phyloP scores from a whole-genome alignment of 2,888 invertebrate species.

The Drosophila heteroneura region DNA sequence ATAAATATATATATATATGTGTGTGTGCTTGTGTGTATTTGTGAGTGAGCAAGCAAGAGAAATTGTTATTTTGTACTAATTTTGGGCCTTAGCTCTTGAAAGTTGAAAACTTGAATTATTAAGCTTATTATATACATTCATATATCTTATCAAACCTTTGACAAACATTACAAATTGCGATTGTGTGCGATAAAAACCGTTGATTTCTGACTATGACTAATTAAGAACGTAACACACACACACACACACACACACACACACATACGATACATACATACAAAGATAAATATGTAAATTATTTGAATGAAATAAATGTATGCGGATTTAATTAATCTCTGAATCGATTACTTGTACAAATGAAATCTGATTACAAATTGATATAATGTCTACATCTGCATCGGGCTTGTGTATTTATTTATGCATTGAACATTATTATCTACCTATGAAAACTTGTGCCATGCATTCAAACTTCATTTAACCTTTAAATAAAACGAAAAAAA shows the following conservation, averaged over 20 bases:
- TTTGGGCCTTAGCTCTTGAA: slow-evolving; percentile 39
- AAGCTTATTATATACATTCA: slow-evolving; percentile 14
- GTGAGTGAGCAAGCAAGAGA: slow-evolving; percentile 3
- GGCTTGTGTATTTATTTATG: background rate
- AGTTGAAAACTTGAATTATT: slow-evolving; percentile 30
- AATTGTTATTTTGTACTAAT: slow-evolving; percentile 32
- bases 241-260: background rate
- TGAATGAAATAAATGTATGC: background rate
- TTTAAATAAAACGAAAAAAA: background rate
- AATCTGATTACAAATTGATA: slow-evolving; percentile 1
- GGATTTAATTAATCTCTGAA: background rate
- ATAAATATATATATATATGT: too few relatives aligned
- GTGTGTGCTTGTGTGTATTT: background rate
- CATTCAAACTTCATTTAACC: background rate
- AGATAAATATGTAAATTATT: background rate
- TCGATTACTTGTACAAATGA: slow-evolving; percentile 3
- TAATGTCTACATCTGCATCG: background rate
- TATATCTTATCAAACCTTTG: slow-evolving; percentile 42
- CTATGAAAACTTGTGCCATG: background rate
- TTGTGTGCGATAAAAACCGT: slow-evolving; percentile 27
- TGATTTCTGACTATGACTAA: slow-evolving; percentile 21
- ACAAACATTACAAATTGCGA: slow-evolving; percentile 20
- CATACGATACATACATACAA: too few relatives aligned
- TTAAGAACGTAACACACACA: background rate
- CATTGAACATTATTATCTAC: background rate